phyloP scores from a whole-genome alignment of 2,113 vertebrate genomes.

The Aythya baeri region DNA sequence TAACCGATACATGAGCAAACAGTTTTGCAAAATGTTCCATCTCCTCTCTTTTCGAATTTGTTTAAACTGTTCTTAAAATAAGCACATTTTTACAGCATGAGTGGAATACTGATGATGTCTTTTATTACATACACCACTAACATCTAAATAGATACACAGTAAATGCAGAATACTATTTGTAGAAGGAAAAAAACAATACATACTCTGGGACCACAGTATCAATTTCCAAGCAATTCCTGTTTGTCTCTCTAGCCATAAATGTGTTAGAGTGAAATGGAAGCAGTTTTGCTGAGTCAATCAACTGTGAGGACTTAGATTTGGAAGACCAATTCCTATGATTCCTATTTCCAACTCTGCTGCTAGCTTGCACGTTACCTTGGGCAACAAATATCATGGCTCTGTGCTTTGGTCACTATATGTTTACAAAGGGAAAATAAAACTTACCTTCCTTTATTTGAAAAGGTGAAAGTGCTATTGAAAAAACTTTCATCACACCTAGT shows the following conservation, averaged over 20 bases:
- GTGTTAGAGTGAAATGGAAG: not conserved
- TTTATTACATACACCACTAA: not conserved
- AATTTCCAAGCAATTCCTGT: not conserved
- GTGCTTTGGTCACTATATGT: not conserved
- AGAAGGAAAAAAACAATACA: not conserved
- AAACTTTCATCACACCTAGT: not conserved
- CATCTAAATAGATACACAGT: constrained; percentile 12
- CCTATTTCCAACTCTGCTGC: not conserved
- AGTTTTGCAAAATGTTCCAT: not conserved
- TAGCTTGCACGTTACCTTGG: not conserved
- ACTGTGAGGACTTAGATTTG: not conserved
- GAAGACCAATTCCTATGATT: not conserved
- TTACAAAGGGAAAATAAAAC: not conserved
- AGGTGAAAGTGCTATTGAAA: not conserved
- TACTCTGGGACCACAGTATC: not conserved
- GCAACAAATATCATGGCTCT: not conserved
- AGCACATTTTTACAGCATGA: not conserved
- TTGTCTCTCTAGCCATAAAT: not conserved
- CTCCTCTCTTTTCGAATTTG: not conserved
- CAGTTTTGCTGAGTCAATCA: not conserved
- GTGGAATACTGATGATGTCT: not conserved
- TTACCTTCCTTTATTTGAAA: not conserved
- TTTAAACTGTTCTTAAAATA: not conserved
- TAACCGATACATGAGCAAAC: not conserved
- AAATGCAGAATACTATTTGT: not conserved